Conservation (phyloP, 2,797 vertebrate species). For the Amblyraja radiata region DNA sequence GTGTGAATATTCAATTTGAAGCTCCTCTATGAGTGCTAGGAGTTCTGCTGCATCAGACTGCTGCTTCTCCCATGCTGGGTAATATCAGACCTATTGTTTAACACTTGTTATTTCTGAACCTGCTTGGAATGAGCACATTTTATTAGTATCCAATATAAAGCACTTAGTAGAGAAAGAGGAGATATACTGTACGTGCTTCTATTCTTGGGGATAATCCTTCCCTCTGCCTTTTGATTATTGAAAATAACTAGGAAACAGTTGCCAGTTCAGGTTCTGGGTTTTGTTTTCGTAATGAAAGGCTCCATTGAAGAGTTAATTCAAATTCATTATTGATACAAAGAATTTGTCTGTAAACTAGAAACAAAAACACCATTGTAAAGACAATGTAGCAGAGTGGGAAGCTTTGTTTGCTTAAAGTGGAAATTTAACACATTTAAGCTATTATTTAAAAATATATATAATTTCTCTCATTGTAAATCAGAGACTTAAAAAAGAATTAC, state of each 20-base stretch:
- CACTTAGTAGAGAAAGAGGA: neutral
- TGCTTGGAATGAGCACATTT: neutral
- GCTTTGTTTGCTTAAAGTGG: conserved; percentile 19
- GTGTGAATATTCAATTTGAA: neutral
- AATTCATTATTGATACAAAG: neutral
- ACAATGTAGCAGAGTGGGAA: neutral
- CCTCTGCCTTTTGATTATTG: neutral
- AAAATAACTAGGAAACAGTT: neutral
- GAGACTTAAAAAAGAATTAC: neutral
- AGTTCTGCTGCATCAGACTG: neutral
- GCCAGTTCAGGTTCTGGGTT: neutral
- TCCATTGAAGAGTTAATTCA: neutral
- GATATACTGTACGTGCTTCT: neutral
- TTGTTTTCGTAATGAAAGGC: neutral
- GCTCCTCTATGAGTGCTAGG: neutral
- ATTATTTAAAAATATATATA: neutral
- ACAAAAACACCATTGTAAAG: neutral
- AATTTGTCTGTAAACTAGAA: neutral
- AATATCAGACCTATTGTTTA: neutral
- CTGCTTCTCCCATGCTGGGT: neutral
- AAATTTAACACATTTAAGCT: neutral
- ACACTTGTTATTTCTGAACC: neutral
- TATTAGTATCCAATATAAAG: neutral
- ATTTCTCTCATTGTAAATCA: neutral
- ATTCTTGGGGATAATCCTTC: neutral